These are phyloP conservation scores for Nestor notabilis DNA, from an alignment of 2,113 vertebrate species.

Conservation along the genomic window DNA sequence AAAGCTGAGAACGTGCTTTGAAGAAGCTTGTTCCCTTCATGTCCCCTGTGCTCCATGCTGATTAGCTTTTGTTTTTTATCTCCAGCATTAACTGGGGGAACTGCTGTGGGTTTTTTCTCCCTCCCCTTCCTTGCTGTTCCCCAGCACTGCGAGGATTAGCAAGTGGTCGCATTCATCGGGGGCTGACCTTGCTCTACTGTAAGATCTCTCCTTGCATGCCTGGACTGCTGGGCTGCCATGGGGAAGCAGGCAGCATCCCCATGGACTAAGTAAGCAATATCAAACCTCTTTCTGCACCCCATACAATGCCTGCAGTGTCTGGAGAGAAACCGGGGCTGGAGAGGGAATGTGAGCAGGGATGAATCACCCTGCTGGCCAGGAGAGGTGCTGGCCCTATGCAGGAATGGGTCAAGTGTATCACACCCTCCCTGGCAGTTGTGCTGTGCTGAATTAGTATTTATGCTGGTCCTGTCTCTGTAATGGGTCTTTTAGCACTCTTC, in stretches of 20 bases:
- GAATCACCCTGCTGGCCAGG: neutral
- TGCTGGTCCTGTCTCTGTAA: neutral
- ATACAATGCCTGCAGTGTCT: no score
- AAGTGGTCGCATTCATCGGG: neutral
- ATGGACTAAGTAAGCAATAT: neutral
- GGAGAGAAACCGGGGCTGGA: neutral
- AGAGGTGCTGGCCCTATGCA: neutral
- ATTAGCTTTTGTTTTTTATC: slow-evolving; percentile 10
- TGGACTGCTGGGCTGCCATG: neutral
- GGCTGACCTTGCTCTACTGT: neutral
- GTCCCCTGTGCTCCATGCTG: neutral
- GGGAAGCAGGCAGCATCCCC: neutral
- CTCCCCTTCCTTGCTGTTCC: neutral
- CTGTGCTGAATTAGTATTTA: neutral
- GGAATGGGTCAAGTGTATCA: neutral
- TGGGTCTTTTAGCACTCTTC: neutral
- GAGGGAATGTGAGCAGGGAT: neutral
- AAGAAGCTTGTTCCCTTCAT: neutral
- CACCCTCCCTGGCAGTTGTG: neutral
- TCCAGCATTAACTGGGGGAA: neutral
- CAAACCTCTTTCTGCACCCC: neutral
- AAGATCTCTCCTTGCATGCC: neutral
- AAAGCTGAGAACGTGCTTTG: neutral
- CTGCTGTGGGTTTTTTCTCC: neutral
- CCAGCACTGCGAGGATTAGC: neutral